These are phyloP conservation scores for Tetanocera ferruginea DNA, from an alignment of 2,888 invertebrate genomes.

Conservation along the genomic window DNA sequence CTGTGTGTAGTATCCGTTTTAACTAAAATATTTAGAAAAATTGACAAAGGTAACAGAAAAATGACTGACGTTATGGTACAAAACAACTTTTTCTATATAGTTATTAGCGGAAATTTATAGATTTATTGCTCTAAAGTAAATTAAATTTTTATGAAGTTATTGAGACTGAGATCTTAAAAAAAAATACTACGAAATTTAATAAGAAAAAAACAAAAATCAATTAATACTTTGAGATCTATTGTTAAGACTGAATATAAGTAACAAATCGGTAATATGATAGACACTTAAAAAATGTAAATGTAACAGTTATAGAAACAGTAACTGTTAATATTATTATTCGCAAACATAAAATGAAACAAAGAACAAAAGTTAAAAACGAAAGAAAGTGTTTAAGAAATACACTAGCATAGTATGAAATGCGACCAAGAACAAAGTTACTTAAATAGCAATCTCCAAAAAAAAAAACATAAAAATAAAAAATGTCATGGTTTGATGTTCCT, in stretches of 20 bases:
- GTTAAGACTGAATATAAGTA: slow-evolving; percentile 21
- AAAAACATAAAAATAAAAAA: background rate
- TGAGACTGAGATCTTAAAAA: slow-evolving; percentile 28
- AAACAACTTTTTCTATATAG: slow-evolving; percentile 3
- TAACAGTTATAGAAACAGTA: background rate
- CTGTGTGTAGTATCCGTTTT: background rate
- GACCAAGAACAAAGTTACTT: background rate
- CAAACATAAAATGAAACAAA: background rate
- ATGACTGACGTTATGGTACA: slow-evolving; percentile 31
- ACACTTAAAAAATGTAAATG: background rate
- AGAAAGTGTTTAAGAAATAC: background rate
- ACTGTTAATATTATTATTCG: background rate
- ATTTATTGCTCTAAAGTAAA: slow-evolving; percentile 20
- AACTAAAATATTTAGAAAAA: background rate
- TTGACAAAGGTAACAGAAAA: slow-evolving; percentile 13
- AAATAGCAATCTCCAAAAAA: background rate
- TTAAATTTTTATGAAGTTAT: slow-evolving; percentile 1
- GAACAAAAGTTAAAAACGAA: background rate
- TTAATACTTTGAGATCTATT: slow-evolving; percentile 10
- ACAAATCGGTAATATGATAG: background rate
- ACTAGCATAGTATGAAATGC: background rate
- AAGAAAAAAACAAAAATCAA: slow-evolving; percentile 2
- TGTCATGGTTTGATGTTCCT: slow-evolving; percentile 30
- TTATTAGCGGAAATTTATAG: slow-evolving; percentile 33
- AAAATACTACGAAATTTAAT: slow-evolving; percentile 5